These are phyloP conservation scores for Drosophila mercatorum DNA, from an alignment of 2,888 invertebrate species.

Conservation along the genomic window DNA sequence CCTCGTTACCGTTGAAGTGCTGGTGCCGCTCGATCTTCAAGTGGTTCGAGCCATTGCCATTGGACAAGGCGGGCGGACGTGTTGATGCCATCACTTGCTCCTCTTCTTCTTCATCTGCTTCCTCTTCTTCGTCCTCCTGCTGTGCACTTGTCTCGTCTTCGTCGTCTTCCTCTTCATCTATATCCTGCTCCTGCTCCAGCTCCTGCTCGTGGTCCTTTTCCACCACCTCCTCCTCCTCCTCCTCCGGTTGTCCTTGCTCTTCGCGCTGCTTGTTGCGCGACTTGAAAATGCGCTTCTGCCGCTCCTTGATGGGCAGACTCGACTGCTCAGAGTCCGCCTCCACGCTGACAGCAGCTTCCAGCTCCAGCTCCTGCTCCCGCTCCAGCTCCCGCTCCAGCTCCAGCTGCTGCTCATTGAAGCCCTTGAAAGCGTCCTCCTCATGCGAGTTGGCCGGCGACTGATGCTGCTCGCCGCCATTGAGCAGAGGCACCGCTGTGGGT, in stretches of 20 bases:
- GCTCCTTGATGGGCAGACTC: constrained; percentile 83
- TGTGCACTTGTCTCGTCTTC: too few relatives aligned
- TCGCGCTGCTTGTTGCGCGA: constrained; percentile 78
- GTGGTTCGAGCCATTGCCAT: background rate
- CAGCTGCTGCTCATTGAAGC: constrained; percentile 37
- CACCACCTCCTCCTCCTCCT: background rate
- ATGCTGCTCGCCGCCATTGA: constrained; percentile 13
- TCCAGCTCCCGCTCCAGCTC: background rate
- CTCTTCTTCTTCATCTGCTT: background rate
- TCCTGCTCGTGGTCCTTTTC: too few relatives aligned
- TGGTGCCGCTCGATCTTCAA: background rate
- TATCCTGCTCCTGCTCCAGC: background rate
- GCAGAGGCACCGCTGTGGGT: background rate
- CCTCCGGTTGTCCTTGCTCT: background rate
- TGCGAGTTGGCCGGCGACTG: background rate
- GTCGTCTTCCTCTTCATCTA: background rate
- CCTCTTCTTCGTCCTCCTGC: background rate
- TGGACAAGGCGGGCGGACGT: background rate
- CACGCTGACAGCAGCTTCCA: background rate
- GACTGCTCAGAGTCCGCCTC: constrained; percentile 2
- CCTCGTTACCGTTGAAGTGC: background rate
- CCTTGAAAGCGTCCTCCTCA: constrained; percentile 23
- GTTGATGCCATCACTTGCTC: background rate
- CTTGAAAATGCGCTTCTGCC: constrained; percentile 84
- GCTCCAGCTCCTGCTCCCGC: background rate